Evolutionary conservation across 2,888 invertebrate species (phyloP), one percentile per base, ranked within the genome.

Genomic region (Apantesis nais): DNA sequence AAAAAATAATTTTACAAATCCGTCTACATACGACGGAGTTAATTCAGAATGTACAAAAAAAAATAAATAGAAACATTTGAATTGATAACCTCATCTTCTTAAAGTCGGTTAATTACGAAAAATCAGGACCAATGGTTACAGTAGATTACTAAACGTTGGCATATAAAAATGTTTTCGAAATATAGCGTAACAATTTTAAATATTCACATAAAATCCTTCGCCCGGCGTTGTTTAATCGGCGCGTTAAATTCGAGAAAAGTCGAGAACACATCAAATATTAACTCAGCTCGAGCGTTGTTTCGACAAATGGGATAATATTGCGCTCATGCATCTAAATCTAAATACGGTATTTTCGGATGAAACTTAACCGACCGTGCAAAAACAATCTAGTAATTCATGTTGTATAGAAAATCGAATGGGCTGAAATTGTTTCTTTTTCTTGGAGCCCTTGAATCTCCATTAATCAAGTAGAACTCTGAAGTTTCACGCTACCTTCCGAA

Each of bases 261-360:
- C 93, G 93, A 93, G 93, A 93, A 92, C 91, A 92, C 90, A 93
- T 94, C 92, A 93, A 94, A 93, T 94, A 94, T 94, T 93, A 92
- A 94, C 90, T 80, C 78, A 79, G 87, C 88, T 82, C 87, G 89
- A 87, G 92, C 91, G 91, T 91, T 93, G 93, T 92, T 93, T 91
- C 91, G 88, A 91, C 88, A 92, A 93, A 93, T 92, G 88, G 90
- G 91, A 93, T 93, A 90, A 92, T 91, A 92, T 91, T 88, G 87
- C 88, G 86, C 85, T 89, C 90, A 89, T 91, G 89, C 88, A 92
- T 90, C 91, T 89, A 90, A 92, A 92, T 90, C 90, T 88, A 88
- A 90, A 89, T 86, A 85, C 84, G 86, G 82, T 87, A 86, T 85
- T 85, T 83, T 80, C 81, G 79, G 82, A 88, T 87, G 87, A 86